A percentile compares a stretch with the other conserved stretches of the same genome.
Conservation (phyloP, 2,888 invertebrate species). For the Physocephala rufipes region DNA sequence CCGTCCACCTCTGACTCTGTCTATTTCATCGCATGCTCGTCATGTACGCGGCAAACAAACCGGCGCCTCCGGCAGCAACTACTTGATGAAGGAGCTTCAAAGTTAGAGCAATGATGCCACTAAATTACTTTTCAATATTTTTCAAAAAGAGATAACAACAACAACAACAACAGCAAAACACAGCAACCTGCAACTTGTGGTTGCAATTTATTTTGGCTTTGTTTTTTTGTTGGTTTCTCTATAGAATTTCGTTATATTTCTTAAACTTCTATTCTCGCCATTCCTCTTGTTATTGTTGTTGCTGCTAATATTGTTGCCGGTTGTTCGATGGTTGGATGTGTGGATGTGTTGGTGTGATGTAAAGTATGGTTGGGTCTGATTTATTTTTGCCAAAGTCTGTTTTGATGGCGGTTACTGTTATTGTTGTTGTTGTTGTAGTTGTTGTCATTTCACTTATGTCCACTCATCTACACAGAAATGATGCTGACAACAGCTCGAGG, state of each 20-base stretch:
- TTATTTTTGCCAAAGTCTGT: not conserved
- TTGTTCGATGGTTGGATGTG: constrained; percentile 6
- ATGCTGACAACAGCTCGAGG: not conserved
- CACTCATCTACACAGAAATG: not conserved
- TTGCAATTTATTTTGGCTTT: constrained; percentile 8
- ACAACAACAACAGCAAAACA: not conserved
- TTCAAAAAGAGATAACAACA: not conserved
- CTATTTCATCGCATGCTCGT: not conserved
- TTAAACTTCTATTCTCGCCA: not conserved
- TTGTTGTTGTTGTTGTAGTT: not conserved
- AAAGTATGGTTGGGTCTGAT: not conserved
- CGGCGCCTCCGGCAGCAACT: not conserved
- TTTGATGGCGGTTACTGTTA: not conserved
- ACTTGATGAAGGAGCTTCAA: not conserved
- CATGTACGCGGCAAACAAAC: not conserved
- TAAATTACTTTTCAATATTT: constrained; percentile 31
- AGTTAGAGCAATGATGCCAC: not conserved
- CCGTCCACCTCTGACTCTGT: not conserved
- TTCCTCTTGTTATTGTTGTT: not conserved
- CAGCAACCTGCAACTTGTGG: constrained; percentile 16
- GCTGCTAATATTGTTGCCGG: constrained; percentile 9
- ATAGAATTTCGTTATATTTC: constrained; percentile 1
- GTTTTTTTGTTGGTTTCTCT: constrained; percentile 14
- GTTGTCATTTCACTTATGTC: not conserved
- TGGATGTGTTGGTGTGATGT: constrained; percentile 1